These are phyloP conservation scores for Macaca mulatta DNA, from an alignment of 2,113 vertebrate species.

Conservation along the genomic window DNA sequence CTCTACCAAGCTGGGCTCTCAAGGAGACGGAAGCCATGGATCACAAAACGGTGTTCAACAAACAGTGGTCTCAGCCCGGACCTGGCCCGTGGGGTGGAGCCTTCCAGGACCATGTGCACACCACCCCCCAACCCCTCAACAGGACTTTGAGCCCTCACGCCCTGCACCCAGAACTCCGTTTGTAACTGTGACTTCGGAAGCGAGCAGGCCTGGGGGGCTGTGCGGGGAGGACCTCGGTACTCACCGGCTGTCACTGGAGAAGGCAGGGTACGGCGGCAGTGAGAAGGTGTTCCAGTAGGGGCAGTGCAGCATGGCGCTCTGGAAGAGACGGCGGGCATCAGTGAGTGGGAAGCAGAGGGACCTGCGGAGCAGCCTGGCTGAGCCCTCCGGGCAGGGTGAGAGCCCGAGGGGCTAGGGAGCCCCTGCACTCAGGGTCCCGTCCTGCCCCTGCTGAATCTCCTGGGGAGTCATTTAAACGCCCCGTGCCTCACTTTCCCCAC, in stretches of 20 bases:
- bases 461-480: no score
- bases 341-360: fast-evolving
- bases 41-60: not conserved
- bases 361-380: not conserved
- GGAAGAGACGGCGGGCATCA: slow-evolving; percentile 59
- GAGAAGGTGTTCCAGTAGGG: slow-evolving; percentile 78
- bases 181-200: no score
- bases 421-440: fast-evolving
- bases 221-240: slow-evolving; percentile 50
- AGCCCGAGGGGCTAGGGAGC: no score
- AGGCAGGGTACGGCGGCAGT: slow-evolving; percentile 71
- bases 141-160: no score
- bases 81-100: no score
- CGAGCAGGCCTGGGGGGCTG: no score
- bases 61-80: not conserved
- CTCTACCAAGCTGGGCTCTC: not conserved
- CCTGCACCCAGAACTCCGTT: no score
- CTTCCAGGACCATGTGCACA: no score
- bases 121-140: no score
- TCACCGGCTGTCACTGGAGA: slow-evolving; percentile 85
- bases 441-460: no score
- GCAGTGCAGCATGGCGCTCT: slow-evolving; percentile 80
- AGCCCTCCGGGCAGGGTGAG: not conserved
- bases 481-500: fast-evolving
- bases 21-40: not conserved